Conservation (phyloP, 2,797 vertebrate species). For the Pitangus sulphuratus region DNA sequence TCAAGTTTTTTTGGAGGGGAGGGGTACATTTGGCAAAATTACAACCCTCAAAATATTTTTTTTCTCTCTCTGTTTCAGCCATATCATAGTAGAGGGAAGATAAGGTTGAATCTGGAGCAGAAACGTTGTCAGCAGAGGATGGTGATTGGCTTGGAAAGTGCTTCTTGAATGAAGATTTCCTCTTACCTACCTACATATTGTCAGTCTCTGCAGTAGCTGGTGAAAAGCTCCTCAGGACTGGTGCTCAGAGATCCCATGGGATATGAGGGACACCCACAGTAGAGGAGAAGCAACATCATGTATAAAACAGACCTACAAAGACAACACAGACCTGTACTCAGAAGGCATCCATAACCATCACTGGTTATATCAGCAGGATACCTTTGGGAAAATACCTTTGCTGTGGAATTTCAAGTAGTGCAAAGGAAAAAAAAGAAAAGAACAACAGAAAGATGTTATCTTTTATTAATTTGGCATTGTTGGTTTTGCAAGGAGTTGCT, state of each 20-base stretch:
- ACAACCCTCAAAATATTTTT: not conserved
- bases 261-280: not conserved
- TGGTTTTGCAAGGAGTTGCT: not conserved
- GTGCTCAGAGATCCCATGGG: not conserved
- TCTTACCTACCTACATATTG: not conserved
- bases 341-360: not conserved
- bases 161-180: not conserved
- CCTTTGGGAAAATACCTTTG: not conserved
- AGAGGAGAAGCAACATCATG: not conserved
- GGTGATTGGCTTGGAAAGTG: too few relatives aligned
- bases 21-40: not conserved
- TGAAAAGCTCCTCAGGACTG: not conserved
- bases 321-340: not conserved
- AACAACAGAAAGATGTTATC: not conserved
- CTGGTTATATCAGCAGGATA: not conserved
- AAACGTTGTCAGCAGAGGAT: not conserved
- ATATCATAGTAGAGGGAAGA: fast-evolving
- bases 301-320: not conserved
- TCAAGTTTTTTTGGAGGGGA: fast-evolving
- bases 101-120: not conserved
- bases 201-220: fast-evolving
- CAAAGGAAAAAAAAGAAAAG: not conserved
- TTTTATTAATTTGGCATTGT: not conserved
- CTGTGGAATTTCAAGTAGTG: fast-evolving
- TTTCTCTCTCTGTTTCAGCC: not conserved